Evolutionary conservation across 2,888 invertebrate species (phyloP), one percentile per base, ranked within the genome.

Genomic region (Lacanobia wlatinum): DNA sequence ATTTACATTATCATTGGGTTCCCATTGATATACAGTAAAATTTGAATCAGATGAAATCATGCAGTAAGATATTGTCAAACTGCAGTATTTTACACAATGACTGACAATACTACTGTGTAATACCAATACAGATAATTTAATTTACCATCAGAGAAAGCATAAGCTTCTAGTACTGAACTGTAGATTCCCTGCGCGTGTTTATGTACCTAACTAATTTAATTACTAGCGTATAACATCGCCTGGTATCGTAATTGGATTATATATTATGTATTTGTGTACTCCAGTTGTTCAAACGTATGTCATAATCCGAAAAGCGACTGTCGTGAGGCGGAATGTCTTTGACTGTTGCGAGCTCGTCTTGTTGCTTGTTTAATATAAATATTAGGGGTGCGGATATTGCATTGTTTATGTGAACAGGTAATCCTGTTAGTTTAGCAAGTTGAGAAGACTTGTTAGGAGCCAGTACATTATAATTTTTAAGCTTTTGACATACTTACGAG

Each of bases 221-320:
- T 74, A 82, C 71, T 56, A 60, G 14, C 23, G 63, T 66, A 71
- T 70, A 74, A 56, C 71, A 59, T 75, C 38, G n/a, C 28, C 55
- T 63, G 53, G 58, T 58, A 56, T 69, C 70, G 63, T 84, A 79
- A 84, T 83, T 73, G 73, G 70, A 83, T 83, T 73, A 78, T 52
- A 75, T 58, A 63, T 68, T 66, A 56, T 76, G 63, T 76, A 76
- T 80, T 73, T 73, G 71, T 75, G 61, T 84, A 62, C 73, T 73
- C 18, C 58, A 72, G 62, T 81, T 84, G 70, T 71, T 78, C 23
- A 63, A 74, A 76, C 40, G 55, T 73, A 70, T 58, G 62, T 64
- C 61, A 73, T 71, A 70, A 71, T 73, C 60, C 55, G 38, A 52
- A 76, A 55, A 72, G 50, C 58, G 59, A 59, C 28, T 8, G 55